Evolutionary conservation across 53 echinoderm and acorn worm species (phyloP), one percentile per base, ranked within the genome.

Genomic region (Luidia sarsii): DNA sequence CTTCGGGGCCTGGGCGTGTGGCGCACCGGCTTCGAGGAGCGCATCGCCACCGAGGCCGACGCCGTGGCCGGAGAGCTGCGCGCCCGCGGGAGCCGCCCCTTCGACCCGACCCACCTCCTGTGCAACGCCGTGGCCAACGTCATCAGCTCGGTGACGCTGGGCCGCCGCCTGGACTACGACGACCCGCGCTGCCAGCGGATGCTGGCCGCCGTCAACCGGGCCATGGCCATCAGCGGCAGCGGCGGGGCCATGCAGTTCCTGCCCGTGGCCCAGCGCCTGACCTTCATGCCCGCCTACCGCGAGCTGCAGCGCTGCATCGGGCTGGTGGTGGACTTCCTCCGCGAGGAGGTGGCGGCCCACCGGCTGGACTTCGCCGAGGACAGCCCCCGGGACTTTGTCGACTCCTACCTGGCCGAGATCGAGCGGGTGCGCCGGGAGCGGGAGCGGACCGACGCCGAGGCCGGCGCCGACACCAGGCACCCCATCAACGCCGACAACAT

Each of bases 1-100:
- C 59, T 88, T 24, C 75, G 68, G 1, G 75, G 38, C 22, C 51
- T 88, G 0, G 88, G 83, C 22, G 77, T 77, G 29, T 77, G 83
- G 0, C 75, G 69, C 50, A 29, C 59, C 25, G 59, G 77, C 21
- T 88, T 83, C 19, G 77, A 83, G 33, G 88, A 88, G 2, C 46
- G 15, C 33, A 80, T 88, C 7, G 30, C 64, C 2, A 36, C 4
- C 13, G 85, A 89, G 49, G 64, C 64, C 11, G 7, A 29, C 0
- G 24, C 30, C 35, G 51, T 85, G 5, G 18, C 37, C 10, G 43
- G 41, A 2, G 72, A 65, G 48, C 67, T 88, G 7, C 38, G n/a
- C n/a, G 21, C 72, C 46, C 55, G 29, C 31, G 86, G 61, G 21
- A 50, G 36, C 1, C 10, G 67, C 2, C 62, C 86, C 5, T 86